Evolutionary conservation across 2,113 vertebrate species (phyloP), one percentile per base, ranked within the genome.

Genomic region (Ageneiosus marmoratus): DNA sequence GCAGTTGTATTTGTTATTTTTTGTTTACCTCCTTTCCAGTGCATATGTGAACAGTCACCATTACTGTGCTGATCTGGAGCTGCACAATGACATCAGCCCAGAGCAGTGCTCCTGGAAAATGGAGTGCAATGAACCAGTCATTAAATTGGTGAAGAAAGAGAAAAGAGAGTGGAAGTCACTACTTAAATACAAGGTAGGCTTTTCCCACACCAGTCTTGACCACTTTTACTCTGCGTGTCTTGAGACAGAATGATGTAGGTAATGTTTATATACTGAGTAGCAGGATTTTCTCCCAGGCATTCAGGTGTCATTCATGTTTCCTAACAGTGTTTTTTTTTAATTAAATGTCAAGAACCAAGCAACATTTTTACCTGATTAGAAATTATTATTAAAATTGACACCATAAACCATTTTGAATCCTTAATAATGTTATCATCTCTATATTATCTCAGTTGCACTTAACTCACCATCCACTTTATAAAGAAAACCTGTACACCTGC

Each of bases 91-190:
- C 46, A 83, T 94, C 29, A 63, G 34, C 1, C 73, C 88, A 0
- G 90, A 93, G 51, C n/a, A 58, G 55, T 91, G 90, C 87, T 51
- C 75, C 76, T 93, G 91, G 90, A 85, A 91, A 67, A 88, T 93
- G 83, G 91, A 88, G 83, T 92, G 85, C 83, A 92, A 88, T 0
- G 90, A 94, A 85, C 93, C 94, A 0, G 91, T 93, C 67, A 87
- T 94, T 27, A 90, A 58, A 77, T 87, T 94, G 83, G 78, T 89
- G 32, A 94, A 94, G 51, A 85, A 83, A 24, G 83, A 89, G 56
- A 81, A 13, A 20, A 87, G 81, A 46, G 4, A 22, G 79, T 94
- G 94, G 94, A 89, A 88, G 0, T 84, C 70, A 4, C 89, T 94
- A 0, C 60, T 92, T 0, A 91, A 79, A 77, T 87, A 56, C 55